Evolutionary conservation across 2,888 invertebrate species (phyloP).

Genomic region (Bugulina stolonifera): DNA sequence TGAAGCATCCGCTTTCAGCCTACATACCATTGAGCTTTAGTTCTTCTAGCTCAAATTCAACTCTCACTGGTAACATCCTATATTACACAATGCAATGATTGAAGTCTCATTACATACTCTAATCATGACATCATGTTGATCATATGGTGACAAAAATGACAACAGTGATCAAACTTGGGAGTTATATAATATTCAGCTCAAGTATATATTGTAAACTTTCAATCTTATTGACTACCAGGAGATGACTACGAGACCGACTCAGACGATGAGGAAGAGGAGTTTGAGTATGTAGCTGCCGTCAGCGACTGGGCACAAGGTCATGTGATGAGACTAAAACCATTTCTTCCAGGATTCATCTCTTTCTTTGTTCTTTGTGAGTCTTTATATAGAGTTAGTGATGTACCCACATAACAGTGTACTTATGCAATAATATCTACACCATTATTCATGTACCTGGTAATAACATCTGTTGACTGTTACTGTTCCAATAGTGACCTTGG

Average conservation of each 20-base stretch:
- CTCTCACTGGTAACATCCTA: too few relatives aligned
- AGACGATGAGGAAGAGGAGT: background rate
- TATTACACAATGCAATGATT: too few relatives aligned
- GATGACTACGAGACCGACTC: slow-evolving; percentile 24
- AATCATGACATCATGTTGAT: too few relatives aligned
- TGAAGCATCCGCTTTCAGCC: too few relatives aligned
- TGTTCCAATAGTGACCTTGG: too few relatives aligned
- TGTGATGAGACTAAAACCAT: background rate
- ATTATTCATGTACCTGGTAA: background rate
- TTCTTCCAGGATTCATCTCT: background rate
- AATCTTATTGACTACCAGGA: background rate
- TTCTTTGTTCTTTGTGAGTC: slow-evolving; percentile 20
- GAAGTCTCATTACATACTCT: too few relatives aligned
- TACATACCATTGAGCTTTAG: too few relatives aligned
- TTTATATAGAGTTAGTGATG: background rate
- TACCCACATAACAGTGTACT: background rate
- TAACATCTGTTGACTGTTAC: too few relatives aligned
- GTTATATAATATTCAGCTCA: background rate
- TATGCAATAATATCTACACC: background rate
- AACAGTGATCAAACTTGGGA: too few relatives aligned
- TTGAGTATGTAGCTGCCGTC: background rate
- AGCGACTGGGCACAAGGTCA: background rate
- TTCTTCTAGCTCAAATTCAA: too few relatives aligned
- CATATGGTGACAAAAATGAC: too few relatives aligned
- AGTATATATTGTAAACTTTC: background rate